Percentiles rank a stretch among this genome's conserved stretches.
Conservation (phyloP, 2,113 vertebrate species). For the Ptilonorhynchus violaceus region DNA sequence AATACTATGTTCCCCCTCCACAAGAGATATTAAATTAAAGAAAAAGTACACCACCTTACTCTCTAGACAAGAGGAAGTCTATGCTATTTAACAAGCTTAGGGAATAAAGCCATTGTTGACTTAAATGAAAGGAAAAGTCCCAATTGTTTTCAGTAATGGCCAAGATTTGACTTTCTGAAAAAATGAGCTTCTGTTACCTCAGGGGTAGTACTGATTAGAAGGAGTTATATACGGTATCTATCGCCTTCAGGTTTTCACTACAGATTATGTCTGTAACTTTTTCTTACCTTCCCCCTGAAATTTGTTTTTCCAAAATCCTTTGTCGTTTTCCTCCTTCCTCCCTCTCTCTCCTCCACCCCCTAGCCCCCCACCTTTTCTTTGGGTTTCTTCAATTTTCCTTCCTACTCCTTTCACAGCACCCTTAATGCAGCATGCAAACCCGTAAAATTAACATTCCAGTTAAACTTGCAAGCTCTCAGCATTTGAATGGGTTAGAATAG, state of each 20-base stretch:
- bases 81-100: neutral
- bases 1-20: neutral
- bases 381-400: neutral
- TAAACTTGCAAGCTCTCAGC: neutral
- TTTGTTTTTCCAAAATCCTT: neutral
- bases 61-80: neutral
- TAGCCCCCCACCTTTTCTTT: neutral
- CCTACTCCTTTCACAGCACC: neutral
- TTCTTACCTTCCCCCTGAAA: neutral
- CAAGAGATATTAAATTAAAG: neutral
- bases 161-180: neutral
- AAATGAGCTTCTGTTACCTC: neutral
- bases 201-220: neutral
- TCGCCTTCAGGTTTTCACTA: neutral
- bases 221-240: neutral
- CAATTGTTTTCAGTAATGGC: neutral
- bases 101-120: neutral
- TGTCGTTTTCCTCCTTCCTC: neutral
- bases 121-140: neutral
- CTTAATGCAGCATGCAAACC: neutral
- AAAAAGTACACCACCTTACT: neutral
- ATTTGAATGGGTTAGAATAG: neutral
- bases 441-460: neutral
- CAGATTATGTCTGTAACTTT: neutral
- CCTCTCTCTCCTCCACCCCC: fast-evolving